Conservation (phyloP, 2,113 vertebrate species). For the Lipophrys pholis region DNA sequence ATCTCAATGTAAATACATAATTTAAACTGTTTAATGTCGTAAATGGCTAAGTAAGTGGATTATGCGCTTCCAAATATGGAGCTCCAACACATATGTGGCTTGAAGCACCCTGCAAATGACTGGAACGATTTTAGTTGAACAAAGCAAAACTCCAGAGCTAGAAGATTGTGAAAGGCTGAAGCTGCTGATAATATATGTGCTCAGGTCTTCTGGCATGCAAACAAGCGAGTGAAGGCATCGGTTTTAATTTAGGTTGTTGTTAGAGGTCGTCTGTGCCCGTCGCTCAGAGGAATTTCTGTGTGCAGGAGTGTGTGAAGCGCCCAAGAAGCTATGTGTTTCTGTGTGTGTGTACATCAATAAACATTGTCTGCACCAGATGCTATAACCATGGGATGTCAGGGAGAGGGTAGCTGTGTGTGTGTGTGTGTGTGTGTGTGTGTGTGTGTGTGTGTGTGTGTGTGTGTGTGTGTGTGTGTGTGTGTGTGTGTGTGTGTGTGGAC, state of each 20-base stretch:
- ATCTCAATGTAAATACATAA: too few relatives aligned
- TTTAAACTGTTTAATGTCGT: too few relatives aligned
- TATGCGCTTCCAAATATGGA: too few relatives aligned
- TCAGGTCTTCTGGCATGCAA: neutral
- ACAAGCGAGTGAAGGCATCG: neutral
- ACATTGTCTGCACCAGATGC: constrained; percentile 78
- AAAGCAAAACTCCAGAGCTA: too few relatives aligned
- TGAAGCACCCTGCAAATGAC: too few relatives aligned
- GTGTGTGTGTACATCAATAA: constrained; percentile 51
- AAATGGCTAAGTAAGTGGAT: too few relatives aligned
- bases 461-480: constrained; percentile 20
- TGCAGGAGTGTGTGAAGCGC: constrained; percentile 11
- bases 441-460: constrained; percentile 3
- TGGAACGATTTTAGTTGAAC: too few relatives aligned
- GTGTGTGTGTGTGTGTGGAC: constrained; percentile 26
- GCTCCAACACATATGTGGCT: too few relatives aligned
- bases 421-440: too few relatives aligned
- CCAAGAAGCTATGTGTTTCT: constrained; percentile 27
- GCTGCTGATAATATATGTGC: neutral
- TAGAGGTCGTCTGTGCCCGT: constrained; percentile 23
- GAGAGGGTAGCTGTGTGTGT: constrained; percentile 29
- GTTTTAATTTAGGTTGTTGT: constrained; percentile 5
- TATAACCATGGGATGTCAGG: constrained; percentile 49
- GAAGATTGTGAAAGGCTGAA: neutral
- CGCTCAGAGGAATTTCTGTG: constrained; percentile 14